These are phyloP conservation scores for Enteromius paludinosus DNA, from an alignment of 2,797 vertebrate species.

Conservation along the genomic window DNA sequence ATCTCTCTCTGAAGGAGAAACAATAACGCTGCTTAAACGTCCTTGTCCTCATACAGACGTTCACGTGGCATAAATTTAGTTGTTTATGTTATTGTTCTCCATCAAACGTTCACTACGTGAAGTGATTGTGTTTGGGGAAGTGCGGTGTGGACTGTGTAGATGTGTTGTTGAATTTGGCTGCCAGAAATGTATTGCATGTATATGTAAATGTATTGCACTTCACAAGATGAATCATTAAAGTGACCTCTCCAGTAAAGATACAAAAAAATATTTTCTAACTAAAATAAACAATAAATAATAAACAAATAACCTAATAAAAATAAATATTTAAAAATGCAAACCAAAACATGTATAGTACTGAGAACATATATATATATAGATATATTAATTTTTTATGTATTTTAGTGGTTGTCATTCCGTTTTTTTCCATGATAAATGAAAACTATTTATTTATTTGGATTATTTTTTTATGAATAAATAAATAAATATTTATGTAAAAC, in stretches of 20 bases:
- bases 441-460: too few species aligned
- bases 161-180: background rate
- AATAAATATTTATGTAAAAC: too few species aligned
- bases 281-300: background rate
- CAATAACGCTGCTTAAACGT: slow-evolving; percentile 53
- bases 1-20: slow-evolving; percentile 58
- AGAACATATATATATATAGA: background rate
- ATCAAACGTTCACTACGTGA: slow-evolving; percentile 6
- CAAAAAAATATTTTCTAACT: background rate
- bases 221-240: background rate
- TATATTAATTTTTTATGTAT: too few species aligned
- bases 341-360: too few species aligned
- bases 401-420: too few species aligned
- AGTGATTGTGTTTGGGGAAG: slow-evolving; percentile 12
- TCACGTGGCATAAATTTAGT: slow-evolving; percentile 22
- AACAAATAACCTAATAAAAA: background rate
- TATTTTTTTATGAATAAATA: too few species aligned
- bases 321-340: too few species aligned
- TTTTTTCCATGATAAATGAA: too few species aligned
- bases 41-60: slow-evolving; percentile 42
- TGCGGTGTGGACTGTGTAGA: background rate
- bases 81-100: slow-evolving; percentile 40
- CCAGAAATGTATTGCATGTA: too few species aligned
- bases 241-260: background rate
- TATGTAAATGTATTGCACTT: background rate